Evolutionary conservation across 2,797 vertebrate genomes (phyloP).

Genomic region (Petrocephalus schoutedeni): DNA sequence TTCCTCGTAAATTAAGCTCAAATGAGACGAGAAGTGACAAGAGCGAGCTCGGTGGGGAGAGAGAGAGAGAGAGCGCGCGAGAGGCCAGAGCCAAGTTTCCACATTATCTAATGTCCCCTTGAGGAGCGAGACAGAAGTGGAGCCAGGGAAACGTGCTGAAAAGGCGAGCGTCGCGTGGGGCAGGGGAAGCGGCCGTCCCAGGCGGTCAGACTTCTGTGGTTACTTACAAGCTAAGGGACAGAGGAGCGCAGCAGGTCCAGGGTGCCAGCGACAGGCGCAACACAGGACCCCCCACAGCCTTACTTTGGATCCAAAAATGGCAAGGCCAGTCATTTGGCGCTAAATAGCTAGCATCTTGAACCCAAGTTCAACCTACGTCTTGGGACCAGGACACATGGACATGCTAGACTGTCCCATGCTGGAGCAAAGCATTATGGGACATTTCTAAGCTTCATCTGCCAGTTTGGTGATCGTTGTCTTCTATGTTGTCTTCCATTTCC

Average conservation of each 20-base stretch:
- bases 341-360: neutral
- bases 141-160: slow-evolving; percentile 46
- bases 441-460: neutral
- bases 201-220: slow-evolving; percentile 61
- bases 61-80: neutral
- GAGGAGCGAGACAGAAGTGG: slow-evolving; percentile 35
- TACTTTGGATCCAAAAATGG: neutral
- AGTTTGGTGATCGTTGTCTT: neutral
- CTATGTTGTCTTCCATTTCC: neutral
- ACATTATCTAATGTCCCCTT: slow-evolving; percentile 42
- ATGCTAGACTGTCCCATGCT: neutral
- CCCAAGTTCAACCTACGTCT: neutral
- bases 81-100: slow-evolving; percentile 31
- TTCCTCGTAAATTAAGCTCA: slow-evolving; percentile 28
- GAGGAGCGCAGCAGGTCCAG: neutral
- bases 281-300: neutral
- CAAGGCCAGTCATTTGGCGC: neutral
- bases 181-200: slow-evolving; percentile 55
- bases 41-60: neutral
- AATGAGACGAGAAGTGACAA: slow-evolving; percentile 39
- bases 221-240: slow-evolving; percentile 40
- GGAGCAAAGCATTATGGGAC: neutral
- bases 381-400: neutral
- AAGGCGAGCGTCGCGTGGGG: slow-evolving; percentile 48
- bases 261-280: neutral